These are phyloP conservation scores for Centropus bengalensis DNA, from an alignment of 2,113 vertebrate species.

Conservation along the genomic window DNA sequence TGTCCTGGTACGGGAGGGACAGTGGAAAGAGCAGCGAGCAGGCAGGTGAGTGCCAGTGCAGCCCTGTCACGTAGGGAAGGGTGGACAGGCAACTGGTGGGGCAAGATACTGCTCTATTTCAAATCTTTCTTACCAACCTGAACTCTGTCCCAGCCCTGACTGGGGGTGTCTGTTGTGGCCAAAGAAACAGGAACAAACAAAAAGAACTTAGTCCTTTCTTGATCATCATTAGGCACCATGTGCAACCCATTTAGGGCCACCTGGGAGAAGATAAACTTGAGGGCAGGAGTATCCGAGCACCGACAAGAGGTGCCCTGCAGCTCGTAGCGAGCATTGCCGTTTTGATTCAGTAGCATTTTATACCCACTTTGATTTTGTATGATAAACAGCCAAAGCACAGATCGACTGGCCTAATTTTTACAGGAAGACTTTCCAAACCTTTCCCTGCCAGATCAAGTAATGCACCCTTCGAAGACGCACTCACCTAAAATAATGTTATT, in stretches of 20 bases:
- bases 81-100: neutral
- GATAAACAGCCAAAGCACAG: constrained; percentile 33
- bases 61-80: rapidly evolving
- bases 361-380: constrained; percentile 7
- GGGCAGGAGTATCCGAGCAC: rapidly evolving
- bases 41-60: neutral
- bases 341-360: neutral
- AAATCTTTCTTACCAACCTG: neutral
- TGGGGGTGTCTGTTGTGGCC: neutral
- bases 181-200: neutral
- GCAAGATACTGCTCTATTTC: neutral
- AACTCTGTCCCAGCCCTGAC: too few relatives aligned
- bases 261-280: neutral
- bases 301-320: neutral
- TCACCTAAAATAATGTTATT: neutral
- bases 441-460: neutral
- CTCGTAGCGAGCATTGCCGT: neutral
- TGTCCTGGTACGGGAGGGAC: too few relatives aligned
- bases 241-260: neutral
- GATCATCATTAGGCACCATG: neutral
- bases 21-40: neutral
- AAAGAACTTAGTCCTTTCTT: neutral
- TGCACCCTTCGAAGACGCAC: neutral
- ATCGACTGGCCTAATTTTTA: constrained; percentile 61
- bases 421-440: neutral